Percentiles rank a stretch among this genome's conserved stretches.
Conservation (phyloP, 2,888 invertebrate genomes). For the Lasioglossum leucozonium region DNA sequence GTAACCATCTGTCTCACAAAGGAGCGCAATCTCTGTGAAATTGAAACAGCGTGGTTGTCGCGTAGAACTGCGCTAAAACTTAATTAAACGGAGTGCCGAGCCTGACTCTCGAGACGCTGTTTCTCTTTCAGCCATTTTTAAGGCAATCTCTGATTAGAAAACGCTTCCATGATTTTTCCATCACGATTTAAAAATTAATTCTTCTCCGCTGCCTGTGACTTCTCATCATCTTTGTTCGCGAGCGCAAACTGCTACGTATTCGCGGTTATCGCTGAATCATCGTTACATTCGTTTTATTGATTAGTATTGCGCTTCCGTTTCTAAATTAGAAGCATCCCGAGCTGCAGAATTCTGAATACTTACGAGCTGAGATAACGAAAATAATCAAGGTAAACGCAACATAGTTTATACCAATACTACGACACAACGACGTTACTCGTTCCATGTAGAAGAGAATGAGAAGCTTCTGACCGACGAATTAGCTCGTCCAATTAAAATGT, state of each 20-base stretch:
- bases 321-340: no score
- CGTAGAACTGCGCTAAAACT: constrained; percentile 12
- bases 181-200: not conserved
- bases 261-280: not conserved
- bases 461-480: not conserved
- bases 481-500: not conserved
- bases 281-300: not conserved
- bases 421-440: not conserved
- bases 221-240: not conserved
- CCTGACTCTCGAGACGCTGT: not conserved
- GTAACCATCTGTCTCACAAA: constrained; percentile 1
- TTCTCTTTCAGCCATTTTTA: not conserved
- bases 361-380: no score
- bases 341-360: no score
- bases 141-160: constrained; percentile 1
- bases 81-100: not conserved
- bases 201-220: not conserved
- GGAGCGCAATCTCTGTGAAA: not conserved
- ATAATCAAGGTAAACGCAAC: not conserved
- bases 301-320: not conserved
- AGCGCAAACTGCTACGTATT: not conserved
- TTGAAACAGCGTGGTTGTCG: not conserved
- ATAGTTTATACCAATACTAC: not conserved
- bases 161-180: not conserved
- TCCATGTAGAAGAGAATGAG: not conserved